Evolutionary conservation across 2,888 invertebrate species (phyloP), one percentile per base, ranked within the genome.

Genomic region (Sinelater perroti): DNA sequence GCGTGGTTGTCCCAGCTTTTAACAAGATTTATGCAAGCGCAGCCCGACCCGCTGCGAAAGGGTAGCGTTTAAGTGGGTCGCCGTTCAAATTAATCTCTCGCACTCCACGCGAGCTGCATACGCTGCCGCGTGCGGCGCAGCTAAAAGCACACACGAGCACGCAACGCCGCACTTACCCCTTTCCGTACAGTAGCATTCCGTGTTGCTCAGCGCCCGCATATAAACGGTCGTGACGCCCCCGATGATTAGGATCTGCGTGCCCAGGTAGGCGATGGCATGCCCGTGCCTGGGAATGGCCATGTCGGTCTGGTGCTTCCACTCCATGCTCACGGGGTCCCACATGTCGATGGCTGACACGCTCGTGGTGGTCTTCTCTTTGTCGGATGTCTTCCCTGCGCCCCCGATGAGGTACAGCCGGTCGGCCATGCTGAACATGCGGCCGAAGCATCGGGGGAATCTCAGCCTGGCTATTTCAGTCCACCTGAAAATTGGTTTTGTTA

Each of bases 271-370:
- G 2, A 85, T 80, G 1, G 85, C 81, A 67, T 88, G 87, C 1
- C 87, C 87, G 70, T 88, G 87, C 31, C 88, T 78, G 0, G 87
- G 84, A 64, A 85, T 85, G 7, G 83, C 82, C 82, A 88, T 82
- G 67, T 85, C 82, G 0, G 85, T 81, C 59, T 83, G 80, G 46
- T 78, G 79, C 55, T 77, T 80, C 88, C 88, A 88, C 56, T 77
- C 73, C 26, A 81, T 79, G 4, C 73, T 77, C 50, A 80, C 79
- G 69, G 81, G 80, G 69, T 85, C 83, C 85, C 85, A 86, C 14
- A 82, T 75, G 68, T 87, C 87, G 36, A 87, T 81, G 11, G 80
- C 80, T 2, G 80, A 80, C 3, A 86, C 80, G 60, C 87, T 87
- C 59, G 81, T 81, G 0, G 83, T 82, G 1, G 82, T 81, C 60